Evolutionary conservation across 2,888 invertebrate species (phyloP).

Genomic region (Agrochola lychnidis): DNA sequence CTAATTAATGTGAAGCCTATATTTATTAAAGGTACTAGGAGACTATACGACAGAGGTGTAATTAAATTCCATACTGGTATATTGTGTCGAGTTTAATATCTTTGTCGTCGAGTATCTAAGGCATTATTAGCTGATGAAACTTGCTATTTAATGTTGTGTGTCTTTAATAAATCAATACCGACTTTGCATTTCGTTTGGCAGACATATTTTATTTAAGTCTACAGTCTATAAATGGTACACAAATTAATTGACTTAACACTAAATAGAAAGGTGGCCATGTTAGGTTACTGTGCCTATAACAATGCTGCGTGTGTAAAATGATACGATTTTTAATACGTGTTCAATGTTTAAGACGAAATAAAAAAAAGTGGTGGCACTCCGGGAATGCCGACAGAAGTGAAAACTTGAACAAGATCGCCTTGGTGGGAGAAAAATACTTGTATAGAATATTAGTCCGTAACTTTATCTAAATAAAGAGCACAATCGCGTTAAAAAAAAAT

Average conservation of each 20-base stretch:
- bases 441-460: too few species aligned
- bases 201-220: neutral
- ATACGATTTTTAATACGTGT: neutral
- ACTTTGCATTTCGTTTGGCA: neutral
- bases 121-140: slow-evolving; percentile 14
- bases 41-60: slow-evolving; percentile 37
- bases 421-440: too few species aligned
- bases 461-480: too few species aligned
- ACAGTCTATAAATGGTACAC: neutral
- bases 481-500: too few species aligned
- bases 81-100: slow-evolving; percentile 33
- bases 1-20: slow-evolving; percentile 62
- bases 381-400: too few species aligned
- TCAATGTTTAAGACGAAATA: too few species aligned
- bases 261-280: neutral
- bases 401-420: too few species aligned
- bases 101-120: neutral
- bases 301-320: neutral
- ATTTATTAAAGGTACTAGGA: slow-evolving; percentile 49
- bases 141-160: neutral
- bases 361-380: too few species aligned
- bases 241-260: neutral
- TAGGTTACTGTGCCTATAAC: neutral
- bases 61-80: slow-evolving; percentile 45
- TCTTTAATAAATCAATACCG: neutral